phyloP scores from a whole-genome alignment of 2,797 vertebrate genomes.

The Megalops cyprinoides region DNA sequence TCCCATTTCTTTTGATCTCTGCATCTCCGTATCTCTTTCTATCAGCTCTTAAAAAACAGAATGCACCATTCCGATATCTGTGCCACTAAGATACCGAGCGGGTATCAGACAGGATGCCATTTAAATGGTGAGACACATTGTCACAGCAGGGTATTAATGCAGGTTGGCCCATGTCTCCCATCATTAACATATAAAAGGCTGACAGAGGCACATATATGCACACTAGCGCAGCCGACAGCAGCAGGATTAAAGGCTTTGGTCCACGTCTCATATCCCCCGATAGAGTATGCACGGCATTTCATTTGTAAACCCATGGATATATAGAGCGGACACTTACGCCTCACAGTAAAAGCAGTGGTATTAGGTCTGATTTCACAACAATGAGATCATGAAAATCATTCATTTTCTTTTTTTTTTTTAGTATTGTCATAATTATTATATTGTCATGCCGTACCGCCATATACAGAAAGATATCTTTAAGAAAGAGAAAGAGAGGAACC shows the following conservation, averaged over 20 bases:
- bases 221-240: not conserved
- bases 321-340: not conserved
- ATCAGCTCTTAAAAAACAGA: too few relatives aligned
- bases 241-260: not conserved
- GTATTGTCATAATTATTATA: not conserved
- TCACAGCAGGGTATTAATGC: slow-evolving; percentile 35
- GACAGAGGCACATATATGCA: not conserved
- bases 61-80: not conserved
- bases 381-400: not conserved
- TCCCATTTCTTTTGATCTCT: too few relatives aligned
- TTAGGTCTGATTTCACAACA: not conserved
- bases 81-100: slow-evolving; percentile 1
- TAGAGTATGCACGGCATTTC: not conserved
- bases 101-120: slow-evolving; percentile 35
- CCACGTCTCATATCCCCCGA: not conserved
- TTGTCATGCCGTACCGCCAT: too few relatives aligned
- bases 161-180: slow-evolving; percentile 22
- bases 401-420: not conserved
- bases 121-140: slow-evolving; percentile 44
- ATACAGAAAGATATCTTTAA: too few relatives aligned
- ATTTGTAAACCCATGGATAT: not conserved
- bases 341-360: not conserved
- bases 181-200: slow-evolving; percentile 42
- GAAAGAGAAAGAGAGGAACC: too few relatives aligned
- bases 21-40: too few relatives aligned